These are phyloP conservation scores for Ditula angustiorana DNA, from an alignment of 2,888 invertebrate species.

Conservation along the genomic window DNA sequence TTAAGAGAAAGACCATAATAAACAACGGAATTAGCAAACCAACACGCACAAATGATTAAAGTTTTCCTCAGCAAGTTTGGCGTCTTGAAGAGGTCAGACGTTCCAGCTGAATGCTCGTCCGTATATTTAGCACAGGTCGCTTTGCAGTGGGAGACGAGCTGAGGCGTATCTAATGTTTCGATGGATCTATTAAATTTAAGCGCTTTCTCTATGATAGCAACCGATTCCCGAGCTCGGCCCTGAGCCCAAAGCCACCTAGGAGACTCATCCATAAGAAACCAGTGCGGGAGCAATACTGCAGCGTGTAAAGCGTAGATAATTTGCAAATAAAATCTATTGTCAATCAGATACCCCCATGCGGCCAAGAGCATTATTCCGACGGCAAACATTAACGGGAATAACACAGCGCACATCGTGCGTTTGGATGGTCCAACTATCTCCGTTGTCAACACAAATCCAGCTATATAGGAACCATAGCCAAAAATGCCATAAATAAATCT, in stretches of 20 bases:
- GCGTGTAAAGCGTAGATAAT: constrained; percentile 92
- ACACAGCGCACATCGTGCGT: constrained; percentile 92
- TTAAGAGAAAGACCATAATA: constrained; percentile 94
- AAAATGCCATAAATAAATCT: constrained; percentile 92
- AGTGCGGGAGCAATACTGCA: constrained; percentile 89
- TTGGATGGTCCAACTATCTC: constrained; percentile 93
- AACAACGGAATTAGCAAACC: constrained; percentile 94
- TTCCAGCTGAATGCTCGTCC: constrained; percentile 84
- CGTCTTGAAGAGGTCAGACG: constrained; percentile 90
- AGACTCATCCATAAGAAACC: constrained; percentile 95
- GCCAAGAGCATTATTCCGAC: constrained; percentile 92
- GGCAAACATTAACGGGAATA: constrained; percentile 93
- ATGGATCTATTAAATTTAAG: constrained; percentile 88
- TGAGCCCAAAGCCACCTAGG: constrained; percentile 96
- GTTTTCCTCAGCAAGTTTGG: constrained; percentile 92
- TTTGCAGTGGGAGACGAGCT: constrained; percentile 87
- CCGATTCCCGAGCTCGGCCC: constrained; percentile 90
- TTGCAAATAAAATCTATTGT: constrained; percentile 90
- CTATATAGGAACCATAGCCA: constrained; percentile 91
- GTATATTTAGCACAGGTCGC: constrained; percentile 78
- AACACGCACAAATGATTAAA: constrained; percentile 92
- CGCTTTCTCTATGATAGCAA: constrained; percentile 90
- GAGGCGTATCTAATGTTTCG: constrained; percentile 87
- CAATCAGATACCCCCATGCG: constrained; percentile 92
- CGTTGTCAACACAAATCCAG: constrained; percentile 91